These are phyloP conservation scores for Ambastaia sidthimunki DNA, from an alignment of 2,797 vertebrate species.

Conservation along the genomic window DNA sequence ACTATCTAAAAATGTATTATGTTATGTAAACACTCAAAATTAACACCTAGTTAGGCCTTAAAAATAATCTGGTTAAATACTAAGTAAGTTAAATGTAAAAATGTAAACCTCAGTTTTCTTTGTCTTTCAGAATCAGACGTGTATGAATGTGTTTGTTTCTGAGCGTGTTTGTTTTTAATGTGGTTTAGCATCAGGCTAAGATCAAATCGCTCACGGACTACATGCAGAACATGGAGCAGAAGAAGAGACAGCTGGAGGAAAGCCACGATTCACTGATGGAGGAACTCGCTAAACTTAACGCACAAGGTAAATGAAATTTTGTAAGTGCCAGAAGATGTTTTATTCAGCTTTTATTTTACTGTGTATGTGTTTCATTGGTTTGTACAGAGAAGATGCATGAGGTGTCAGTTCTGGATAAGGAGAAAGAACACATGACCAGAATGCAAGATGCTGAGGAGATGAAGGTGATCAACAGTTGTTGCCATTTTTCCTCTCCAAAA, in stretches of 20 bases:
- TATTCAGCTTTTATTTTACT: background rate
- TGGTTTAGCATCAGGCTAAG: slow-evolving; percentile 88
- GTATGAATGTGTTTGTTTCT: background rate
- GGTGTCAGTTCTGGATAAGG: slow-evolving; percentile 91
- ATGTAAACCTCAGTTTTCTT: background rate
- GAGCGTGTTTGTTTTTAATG: background rate
- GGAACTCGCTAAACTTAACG: slow-evolving; percentile 88
- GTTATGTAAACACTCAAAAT: background rate
- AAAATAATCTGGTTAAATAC: background rate
- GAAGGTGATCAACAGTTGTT: slow-evolving; percentile 79
- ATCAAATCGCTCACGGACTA: slow-evolving; percentile 88
- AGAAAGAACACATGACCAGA: slow-evolving; percentile 90
- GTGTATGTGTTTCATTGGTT: background rate
- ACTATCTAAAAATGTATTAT: background rate
- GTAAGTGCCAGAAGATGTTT: background rate
- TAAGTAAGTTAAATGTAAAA: no score
- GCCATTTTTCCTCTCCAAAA: background rate
- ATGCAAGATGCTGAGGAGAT: slow-evolving; percentile 95
- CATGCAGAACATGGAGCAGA: slow-evolving; percentile 92
- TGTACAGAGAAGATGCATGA: slow-evolving; percentile 89
- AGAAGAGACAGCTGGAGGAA: slow-evolving; percentile 91
- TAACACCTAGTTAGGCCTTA: background rate
- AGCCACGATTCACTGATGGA: slow-evolving; percentile 89
- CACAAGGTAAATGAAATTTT: slow-evolving; percentile 81
- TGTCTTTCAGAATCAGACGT: background rate